Conservation (phyloP, 1,140 invertebrate species). For the Sipha flava region DNA sequence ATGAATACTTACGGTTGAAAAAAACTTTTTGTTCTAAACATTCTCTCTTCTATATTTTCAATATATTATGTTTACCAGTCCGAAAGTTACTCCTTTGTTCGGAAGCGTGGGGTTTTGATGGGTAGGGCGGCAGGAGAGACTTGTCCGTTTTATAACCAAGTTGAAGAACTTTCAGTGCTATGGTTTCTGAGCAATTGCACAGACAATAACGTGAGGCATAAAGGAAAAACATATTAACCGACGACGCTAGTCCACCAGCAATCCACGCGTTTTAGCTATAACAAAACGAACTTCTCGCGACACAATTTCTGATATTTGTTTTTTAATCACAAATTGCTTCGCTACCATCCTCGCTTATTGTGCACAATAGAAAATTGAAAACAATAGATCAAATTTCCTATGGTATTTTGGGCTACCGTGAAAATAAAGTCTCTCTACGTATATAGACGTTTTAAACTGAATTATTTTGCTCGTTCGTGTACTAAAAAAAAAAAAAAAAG, state of each 20-base stretch:
- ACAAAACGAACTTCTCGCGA: neutral
- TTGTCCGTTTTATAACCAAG: neutral
- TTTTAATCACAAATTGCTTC: neutral
- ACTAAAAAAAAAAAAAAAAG: neutral
- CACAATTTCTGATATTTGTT: neutral
- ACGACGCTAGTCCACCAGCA: neutral
- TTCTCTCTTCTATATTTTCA: neutral
- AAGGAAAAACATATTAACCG: neutral
- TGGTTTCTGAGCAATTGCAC: neutral
- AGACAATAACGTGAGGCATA: neutral
- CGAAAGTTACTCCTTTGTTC: neutral
- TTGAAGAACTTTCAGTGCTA: neutral
- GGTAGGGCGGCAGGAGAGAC: neutral
- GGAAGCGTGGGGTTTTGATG: neutral
- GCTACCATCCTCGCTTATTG: neutral
- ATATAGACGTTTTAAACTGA: no score
- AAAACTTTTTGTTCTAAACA: neutral
- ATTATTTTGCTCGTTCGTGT: neutral
- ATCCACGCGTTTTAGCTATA: neutral
- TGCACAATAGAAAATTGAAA: neutral
- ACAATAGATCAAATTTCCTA: neutral
- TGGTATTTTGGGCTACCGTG: no score
- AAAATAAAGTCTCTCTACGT: no score
- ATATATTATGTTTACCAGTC: conserved; percentile 8
- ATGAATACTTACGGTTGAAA: neutral